These are phyloP conservation scores for Heliconius hortense DNA, from an alignment of 2,888 invertebrate genomes.

Conservation along the genomic window DNA sequence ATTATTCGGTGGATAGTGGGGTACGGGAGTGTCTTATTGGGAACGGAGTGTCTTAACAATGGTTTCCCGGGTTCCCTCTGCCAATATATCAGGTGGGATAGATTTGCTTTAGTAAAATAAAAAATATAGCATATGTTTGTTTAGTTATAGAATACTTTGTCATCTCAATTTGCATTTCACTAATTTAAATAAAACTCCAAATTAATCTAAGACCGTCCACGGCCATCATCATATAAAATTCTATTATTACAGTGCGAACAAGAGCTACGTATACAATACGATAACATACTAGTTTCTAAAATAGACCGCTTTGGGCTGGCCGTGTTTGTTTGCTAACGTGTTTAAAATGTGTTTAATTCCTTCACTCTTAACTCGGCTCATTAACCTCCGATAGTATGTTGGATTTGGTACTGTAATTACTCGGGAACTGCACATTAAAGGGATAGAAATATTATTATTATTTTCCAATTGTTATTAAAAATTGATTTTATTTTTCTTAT, in stretches of 20 bases:
- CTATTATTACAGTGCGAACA: slow-evolving; percentile 35
- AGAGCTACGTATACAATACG: slow-evolving; percentile 36
- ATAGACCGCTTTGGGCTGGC: slow-evolving; percentile 39
- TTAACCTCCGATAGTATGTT: slow-evolving; percentile 39
- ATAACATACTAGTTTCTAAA: slow-evolving; percentile 39
- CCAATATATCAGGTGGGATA: too few species aligned
- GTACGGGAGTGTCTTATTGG: too few species aligned
- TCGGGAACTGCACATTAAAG: slow-evolving; percentile 33
- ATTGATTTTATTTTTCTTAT: background rate
- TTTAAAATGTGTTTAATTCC: slow-evolving; percentile 42
- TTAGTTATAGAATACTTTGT: too few species aligned
- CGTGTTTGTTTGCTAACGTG: slow-evolving; percentile 40
- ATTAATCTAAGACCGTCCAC: background rate
- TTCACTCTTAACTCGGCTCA: slow-evolving; percentile 38
- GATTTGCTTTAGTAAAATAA: too few species aligned
- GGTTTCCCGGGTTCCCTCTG: too few species aligned
- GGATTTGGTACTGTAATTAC: slow-evolving; percentile 34
- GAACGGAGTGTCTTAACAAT: too few species aligned
- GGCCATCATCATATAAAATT: slow-evolving; percentile 15
- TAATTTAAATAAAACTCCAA: background rate
- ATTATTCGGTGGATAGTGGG: too few species aligned
- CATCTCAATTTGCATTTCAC: background rate
- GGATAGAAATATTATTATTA: background rate
- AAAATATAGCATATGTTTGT: too few species aligned
- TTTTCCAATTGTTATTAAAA: slow-evolving; percentile 7